Evolutionary conservation across 2,797 vertebrate species (phyloP).

Genomic region (Pseudopleuronectes americanus): DNA sequence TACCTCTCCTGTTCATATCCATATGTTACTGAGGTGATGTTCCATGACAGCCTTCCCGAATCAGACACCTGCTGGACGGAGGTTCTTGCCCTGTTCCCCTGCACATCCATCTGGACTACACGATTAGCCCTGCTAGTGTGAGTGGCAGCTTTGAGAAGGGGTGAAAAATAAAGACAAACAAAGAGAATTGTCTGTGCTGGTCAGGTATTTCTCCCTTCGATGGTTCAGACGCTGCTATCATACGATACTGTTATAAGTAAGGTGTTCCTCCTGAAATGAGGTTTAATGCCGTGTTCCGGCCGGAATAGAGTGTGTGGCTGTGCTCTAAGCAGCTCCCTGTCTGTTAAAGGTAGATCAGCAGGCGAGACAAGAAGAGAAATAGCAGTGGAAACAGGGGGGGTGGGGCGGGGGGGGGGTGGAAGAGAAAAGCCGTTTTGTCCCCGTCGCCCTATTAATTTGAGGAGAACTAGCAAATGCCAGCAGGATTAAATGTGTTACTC

Average conservation of each 20-base stretch:
- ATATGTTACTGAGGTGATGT: constrained; percentile 83
- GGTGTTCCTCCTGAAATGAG: constrained; percentile 40
- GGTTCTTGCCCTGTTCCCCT: constrained; percentile 61
- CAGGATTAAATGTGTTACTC: constrained; percentile 85
- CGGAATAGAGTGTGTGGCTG: constrained; percentile 46
- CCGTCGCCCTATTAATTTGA: constrained; percentile 83
- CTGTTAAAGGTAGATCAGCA: constrained; percentile 70
- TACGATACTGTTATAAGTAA: constrained; percentile 29
- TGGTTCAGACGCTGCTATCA: constrained; percentile 28
- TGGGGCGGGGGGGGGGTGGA: constrained; percentile 32
- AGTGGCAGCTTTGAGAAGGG: constrained; percentile 55
- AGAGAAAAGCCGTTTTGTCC: constrained; percentile 81
- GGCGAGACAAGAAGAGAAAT: constrained; percentile 59
- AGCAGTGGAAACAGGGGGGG: constrained; percentile 39
- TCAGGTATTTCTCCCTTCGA: constrained; percentile 19
- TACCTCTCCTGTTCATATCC: constrained; percentile 73
- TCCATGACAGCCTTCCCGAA: constrained; percentile 80
- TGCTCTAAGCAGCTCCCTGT: constrained; percentile 59
- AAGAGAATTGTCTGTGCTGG: constrained; percentile 22
- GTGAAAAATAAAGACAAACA: constrained; percentile 31
- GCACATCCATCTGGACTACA: constrained; percentile 74
- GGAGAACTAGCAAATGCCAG: constrained; percentile 80
- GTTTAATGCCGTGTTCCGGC: constrained; percentile 45
- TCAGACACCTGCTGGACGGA: constrained; percentile 77
- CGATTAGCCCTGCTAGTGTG: constrained; percentile 5